These are phyloP conservation scores for Brachynemurus nebulosus DNA, from an alignment of 2,888 invertebrate species.

Conservation along the genomic window DNA sequence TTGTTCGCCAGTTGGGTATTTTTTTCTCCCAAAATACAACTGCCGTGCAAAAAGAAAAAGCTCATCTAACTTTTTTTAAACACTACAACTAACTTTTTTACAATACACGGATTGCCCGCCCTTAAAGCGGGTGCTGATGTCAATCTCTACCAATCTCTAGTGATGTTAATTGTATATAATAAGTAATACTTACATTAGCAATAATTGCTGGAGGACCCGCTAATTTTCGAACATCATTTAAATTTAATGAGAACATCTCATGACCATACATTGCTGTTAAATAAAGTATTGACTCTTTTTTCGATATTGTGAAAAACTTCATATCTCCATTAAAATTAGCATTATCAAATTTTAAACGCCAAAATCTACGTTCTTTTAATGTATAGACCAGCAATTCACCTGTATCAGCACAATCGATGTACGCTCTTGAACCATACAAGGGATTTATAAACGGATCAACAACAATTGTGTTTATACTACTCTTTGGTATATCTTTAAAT, in stretches of 20 bases:
- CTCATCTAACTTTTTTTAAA: no score
- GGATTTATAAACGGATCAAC: constrained; percentile 23
- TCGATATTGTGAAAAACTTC: constrained; percentile 25
- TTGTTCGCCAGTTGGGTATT: no score
- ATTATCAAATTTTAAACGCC: constrained; percentile 24
- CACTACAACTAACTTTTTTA: no score
- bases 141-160: no score
- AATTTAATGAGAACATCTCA: constrained; percentile 26
- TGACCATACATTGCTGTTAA: constrained; percentile 24
- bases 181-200: constrained; percentile 2
- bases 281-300: constrained; percentile 25
- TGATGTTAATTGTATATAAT: not conserved
- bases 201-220: constrained; percentile 14
- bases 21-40: no score
- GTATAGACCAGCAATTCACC: constrained; percentile 23
- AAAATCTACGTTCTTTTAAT: constrained; percentile 25
- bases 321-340: constrained; percentile 6
- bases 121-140: no score
- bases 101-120: no score
- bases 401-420: constrained; percentile 27
- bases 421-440: constrained; percentile 26
- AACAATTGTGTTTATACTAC: constrained; percentile 24
- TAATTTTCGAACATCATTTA: constrained; percentile 18
- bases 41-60: no score
- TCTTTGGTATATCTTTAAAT: constrained; percentile 20